Base-by-base conservation (phyloP, 1,140 invertebrate species). In the Sesamia nonagrioides region DNA sequence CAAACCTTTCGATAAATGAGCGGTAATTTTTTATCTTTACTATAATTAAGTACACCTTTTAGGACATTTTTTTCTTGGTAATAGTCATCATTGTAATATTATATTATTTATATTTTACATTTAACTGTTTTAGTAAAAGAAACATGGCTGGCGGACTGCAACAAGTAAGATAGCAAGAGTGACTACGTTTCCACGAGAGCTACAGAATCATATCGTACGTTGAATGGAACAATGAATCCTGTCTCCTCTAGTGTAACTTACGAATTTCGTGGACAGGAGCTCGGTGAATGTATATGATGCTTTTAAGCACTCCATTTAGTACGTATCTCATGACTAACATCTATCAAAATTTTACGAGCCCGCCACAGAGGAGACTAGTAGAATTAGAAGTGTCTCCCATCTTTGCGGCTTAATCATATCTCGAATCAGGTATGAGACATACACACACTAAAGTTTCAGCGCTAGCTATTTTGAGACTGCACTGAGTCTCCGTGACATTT, bases 271-370 rank as follows among this genome's bases (percentile, higher is more conserved):
- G 54, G 27, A 56, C 27, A 27, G 18, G 7, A 27, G 4, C 11
- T 27, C 42, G 9, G 11, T n/a, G 56, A 60, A 15, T 35, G 15
- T 60, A 42, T 66, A 13, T 13, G 27, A 58, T 40, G n/a, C 37
- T 66, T 18, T 42, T 69, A 33, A 27, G 15, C 45, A 45, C 42
- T 69, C 45, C 66, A 69, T 69, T 69, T 33, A 33, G n/a, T 50
- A 45, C 18, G 13, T 69, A 69, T 3, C 50, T 17, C 27, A 18
- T 69, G 66, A 27, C 6, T 48, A 18, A 27, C n/a, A 50, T 21
- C 58, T 17, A 75, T 75, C 56, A 75, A 75, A 50, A 61, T 75
- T 75, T 75, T 75, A 75, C 73, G 73, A 75, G 40, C 21, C 73
- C 58, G 73, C 61, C 73, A 18, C 33, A 15, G 37, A 75, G 73